phyloP scores from a whole-genome alignment of 1,140 invertebrate species.

The Tetranychus cinnabarinus region DNA sequence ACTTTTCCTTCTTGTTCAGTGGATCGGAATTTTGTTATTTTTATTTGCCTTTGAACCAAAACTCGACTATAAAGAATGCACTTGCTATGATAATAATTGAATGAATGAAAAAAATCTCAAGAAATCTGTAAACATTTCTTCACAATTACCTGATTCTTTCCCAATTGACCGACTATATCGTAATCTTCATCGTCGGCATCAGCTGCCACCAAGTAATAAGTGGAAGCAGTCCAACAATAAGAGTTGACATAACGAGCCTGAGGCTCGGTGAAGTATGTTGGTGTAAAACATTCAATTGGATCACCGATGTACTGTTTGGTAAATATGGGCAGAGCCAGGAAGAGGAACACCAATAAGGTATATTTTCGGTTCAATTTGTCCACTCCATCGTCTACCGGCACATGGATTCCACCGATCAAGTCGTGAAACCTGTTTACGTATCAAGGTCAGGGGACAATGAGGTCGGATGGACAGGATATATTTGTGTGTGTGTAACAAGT shows the following conservation, averaged over 20 bases:
- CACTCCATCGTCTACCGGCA: constrained; percentile 30
- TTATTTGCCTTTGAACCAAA: too few relatives aligned
- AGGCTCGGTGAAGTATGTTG: constrained; percentile 22
- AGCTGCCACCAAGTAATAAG: constrained; percentile 20
- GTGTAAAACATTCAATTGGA: constrained; percentile 27
- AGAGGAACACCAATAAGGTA: constrained; percentile 28
- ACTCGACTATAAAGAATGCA: too few relatives aligned
- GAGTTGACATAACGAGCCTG: constrained; percentile 23
- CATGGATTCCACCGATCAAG: constrained; percentile 21
- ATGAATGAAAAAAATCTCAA: too few relatives aligned
- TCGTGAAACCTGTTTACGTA: constrained; percentile 17
- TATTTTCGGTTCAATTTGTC: constrained; percentile 31
- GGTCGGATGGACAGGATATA: too few relatives aligned
- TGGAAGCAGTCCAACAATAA: constrained; percentile 23
- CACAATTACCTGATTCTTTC: constrained; percentile 1
- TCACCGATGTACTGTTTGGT: constrained; percentile 31
- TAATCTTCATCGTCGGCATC: constrained; percentile 13
- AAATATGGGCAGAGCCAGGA: constrained; percentile 28
- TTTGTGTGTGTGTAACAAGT: too few relatives aligned
- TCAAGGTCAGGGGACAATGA: too few relatives aligned
- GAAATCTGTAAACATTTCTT: too few relatives aligned
- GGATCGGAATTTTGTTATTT: too few relatives aligned
- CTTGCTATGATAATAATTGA: too few relatives aligned
- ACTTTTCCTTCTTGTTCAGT: too few relatives aligned
- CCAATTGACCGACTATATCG: constrained; percentile 7